phyloP scores from a whole-genome alignment of 2,113 vertebrate genomes.

The Madoqua kirkii region DNA sequence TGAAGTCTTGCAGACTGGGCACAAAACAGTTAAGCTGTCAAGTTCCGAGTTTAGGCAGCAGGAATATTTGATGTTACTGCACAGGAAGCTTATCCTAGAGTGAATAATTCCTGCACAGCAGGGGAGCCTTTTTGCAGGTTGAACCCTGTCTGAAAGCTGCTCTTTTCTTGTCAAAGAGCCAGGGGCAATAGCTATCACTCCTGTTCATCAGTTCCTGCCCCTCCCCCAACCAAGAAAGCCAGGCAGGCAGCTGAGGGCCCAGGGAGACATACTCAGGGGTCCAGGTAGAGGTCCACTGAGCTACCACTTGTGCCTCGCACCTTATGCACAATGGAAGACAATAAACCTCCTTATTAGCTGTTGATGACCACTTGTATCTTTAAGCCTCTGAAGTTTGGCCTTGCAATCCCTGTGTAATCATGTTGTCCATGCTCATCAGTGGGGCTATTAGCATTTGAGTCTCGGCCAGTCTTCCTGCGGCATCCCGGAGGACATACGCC shows the following conservation, averaged over 20 bases:
- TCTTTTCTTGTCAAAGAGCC: slow-evolving; percentile 51
- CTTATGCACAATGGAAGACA: too few species aligned
- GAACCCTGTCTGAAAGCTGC: slow-evolving; percentile 45
- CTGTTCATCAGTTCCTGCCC: not conserved
- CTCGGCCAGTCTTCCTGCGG: slow-evolving; percentile 55
- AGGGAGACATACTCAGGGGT: not conserved
- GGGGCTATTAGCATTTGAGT: slow-evolving; percentile 56
- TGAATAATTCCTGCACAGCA: slow-evolving; percentile 48
- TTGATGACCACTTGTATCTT: too few species aligned
- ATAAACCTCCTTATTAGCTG: too few species aligned
- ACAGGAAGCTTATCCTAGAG: slow-evolving; percentile 43
- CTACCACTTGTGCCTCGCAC: too few species aligned
- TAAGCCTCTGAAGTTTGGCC: too few species aligned
- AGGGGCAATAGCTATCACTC: not conserved
- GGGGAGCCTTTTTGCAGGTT: slow-evolving; percentile 36
- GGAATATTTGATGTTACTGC: slow-evolving; percentile 24
- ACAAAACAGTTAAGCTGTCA: slow-evolving; percentile 45
- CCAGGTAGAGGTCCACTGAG: not conserved
- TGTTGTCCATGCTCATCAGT: not conserved
- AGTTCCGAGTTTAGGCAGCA: not conserved
- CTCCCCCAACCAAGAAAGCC: not conserved
- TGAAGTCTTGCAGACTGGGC: not conserved
- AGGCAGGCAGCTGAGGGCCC: not conserved
- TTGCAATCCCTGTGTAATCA: slow-evolving; percentile 14
- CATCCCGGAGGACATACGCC: not conserved